These are phyloP conservation scores for Wasmannia auropunctata DNA, from an alignment of 1,140 invertebrate genomes.

Conservation along the genomic window DNA sequence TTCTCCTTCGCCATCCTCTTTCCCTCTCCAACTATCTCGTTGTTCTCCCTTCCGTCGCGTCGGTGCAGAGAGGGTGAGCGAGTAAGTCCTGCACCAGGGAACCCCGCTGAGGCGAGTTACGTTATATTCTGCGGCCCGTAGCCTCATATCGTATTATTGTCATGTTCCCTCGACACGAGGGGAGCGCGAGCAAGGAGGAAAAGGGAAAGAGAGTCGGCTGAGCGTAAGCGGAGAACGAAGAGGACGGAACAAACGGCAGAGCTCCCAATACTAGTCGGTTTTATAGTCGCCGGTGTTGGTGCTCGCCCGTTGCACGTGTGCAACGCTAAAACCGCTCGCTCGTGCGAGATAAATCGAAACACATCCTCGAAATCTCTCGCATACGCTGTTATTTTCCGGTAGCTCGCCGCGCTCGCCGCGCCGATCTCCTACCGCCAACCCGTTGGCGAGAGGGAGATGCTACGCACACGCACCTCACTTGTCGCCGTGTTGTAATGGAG, in stretches of 20 bases:
- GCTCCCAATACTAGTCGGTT: not conserved
- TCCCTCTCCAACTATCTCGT: slow-evolving; percentile 7
- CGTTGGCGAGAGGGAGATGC: not conserved
- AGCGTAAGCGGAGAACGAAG: not conserved
- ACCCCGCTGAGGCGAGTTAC: slow-evolving; percentile 78
- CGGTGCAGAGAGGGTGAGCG: not conserved
- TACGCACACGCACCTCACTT: slow-evolving; percentile 22
- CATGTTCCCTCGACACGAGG: slow-evolving; percentile 80
- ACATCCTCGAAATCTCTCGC: slow-evolving; percentile 53
- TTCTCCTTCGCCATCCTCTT: not conserved
- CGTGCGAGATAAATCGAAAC: slow-evolving; percentile 55
- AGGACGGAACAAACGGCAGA: slow-evolving; percentile 27
- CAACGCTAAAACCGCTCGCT: slow-evolving; percentile 29
- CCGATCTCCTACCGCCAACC: not conserved
- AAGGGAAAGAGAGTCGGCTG: slow-evolving; percentile 56
- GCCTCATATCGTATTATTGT: slow-evolving; percentile 83
- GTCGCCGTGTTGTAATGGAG: slow-evolving; percentile 55
- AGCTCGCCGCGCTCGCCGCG: slow-evolving; percentile 8
- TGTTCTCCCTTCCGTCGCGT: slow-evolving; percentile 38
- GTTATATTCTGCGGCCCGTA: slow-evolving; percentile 82
- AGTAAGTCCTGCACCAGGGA: slow-evolving; percentile 59
- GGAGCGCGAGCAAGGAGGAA: slow-evolving; percentile 56
- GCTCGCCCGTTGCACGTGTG: not conserved
- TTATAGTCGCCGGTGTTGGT: slow-evolving; percentile 30
- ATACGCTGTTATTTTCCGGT: slow-evolving; percentile 51